These are phyloP conservation scores for Petrocephalus zakoni DNA, from an alignment of 2,113 vertebrate genomes.

Conservation along the genomic window DNA sequence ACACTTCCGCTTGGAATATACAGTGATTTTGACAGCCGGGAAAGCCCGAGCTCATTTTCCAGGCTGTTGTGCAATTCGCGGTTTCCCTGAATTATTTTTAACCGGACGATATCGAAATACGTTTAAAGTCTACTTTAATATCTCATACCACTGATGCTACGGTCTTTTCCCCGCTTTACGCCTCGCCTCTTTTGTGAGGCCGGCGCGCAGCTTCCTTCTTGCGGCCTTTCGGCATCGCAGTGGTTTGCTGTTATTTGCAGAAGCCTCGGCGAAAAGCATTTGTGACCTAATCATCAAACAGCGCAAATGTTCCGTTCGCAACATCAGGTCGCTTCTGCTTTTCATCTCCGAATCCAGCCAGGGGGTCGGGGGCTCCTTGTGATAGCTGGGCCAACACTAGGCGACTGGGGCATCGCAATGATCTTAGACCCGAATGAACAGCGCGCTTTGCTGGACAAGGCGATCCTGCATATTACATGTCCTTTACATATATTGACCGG, in stretches of 20 bases:
- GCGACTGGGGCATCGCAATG: background rate
- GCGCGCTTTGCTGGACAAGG: background rate
- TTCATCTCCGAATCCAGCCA: background rate
- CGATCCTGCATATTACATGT: background rate
- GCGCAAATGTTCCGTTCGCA: background rate
- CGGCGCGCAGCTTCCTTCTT: background rate
- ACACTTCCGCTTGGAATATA: background rate
- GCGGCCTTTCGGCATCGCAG: background rate
- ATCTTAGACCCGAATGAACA: background rate
- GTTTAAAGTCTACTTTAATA: background rate
- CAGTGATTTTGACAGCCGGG: background rate
- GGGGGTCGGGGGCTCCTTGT: background rate
- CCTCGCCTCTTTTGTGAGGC: background rate
- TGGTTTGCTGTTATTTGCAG: background rate
- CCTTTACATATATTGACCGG: background rate
- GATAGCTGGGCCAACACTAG: background rate
- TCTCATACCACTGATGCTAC: background rate
- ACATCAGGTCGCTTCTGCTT: background rate
- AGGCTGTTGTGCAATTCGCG: no score
- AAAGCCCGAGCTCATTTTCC: no score
- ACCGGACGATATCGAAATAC: background rate
- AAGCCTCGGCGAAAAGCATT: conserved; percentile 31
- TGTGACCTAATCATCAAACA: background rate
- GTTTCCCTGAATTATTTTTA: no score
- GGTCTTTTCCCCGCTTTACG: background rate